These are phyloP conservation scores for Bugula neritina DNA, from an alignment of 2,888 invertebrate genomes.

Conservation along the genomic window DNA sequence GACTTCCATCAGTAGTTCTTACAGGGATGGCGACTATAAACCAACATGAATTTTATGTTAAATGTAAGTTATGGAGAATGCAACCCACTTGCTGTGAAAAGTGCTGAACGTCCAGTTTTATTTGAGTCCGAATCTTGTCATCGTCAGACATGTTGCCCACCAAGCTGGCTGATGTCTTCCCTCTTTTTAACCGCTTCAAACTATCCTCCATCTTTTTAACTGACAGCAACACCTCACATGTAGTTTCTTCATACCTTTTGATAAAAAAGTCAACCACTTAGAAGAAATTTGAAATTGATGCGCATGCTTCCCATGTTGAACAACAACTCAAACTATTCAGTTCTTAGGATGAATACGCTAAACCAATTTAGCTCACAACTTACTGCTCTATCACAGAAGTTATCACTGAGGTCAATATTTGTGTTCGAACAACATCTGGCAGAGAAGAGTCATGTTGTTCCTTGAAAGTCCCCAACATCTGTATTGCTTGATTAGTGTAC, in stretches of 20 bases:
- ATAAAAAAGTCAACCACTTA: too few species aligned
- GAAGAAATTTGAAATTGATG: too few species aligned
- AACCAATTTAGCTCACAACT: neutral
- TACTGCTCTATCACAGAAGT: slow-evolving; percentile 17
- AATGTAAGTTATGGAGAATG: too few species aligned
- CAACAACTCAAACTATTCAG: neutral
- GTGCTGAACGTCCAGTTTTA: slow-evolving; percentile 75
- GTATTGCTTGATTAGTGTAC: slow-evolving; percentile 59
- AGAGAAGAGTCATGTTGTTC: slow-evolving; percentile 5
- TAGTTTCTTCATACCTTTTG: slow-evolving; percentile 57
- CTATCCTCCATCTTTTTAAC: slow-evolving; percentile 94
- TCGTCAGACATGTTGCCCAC: slow-evolving; percentile 71
- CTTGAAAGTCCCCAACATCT: neutral
- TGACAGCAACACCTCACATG: slow-evolving; percentile 81
- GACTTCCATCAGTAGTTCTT: too few species aligned
- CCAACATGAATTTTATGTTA: too few species aligned
- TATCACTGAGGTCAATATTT: neutral
- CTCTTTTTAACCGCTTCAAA: slow-evolving; percentile 77
- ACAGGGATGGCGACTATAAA: too few species aligned
- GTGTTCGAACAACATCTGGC: neutral
- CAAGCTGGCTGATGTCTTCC: slow-evolving; percentile 60
- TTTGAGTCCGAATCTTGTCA: slow-evolving; percentile 85
- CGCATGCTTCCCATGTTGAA: neutral
- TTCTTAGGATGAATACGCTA: too few species aligned
- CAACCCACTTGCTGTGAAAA: slow-evolving; percentile 62